These are phyloP conservation scores for Xiphydria camelus DNA, from an alignment of 2,888 invertebrate species.

Conservation along the genomic window DNA sequence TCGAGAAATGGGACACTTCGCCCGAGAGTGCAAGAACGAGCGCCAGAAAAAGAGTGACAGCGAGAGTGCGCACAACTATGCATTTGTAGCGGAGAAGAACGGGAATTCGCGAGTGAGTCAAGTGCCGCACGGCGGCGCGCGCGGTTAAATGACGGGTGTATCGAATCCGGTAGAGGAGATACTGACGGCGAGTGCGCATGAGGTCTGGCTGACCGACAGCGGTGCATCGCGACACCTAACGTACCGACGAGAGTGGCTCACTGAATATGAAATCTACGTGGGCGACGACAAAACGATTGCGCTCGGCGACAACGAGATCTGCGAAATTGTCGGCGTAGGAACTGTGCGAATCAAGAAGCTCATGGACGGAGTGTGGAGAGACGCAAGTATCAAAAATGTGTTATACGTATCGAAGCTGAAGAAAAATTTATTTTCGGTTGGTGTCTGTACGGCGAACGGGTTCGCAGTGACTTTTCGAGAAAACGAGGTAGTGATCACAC, in stretches of 20 bases:
- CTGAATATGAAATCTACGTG: background rate
- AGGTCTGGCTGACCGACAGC: constrained; percentile 17
- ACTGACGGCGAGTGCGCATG: constrained; percentile 4
- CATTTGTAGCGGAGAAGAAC: too few species aligned
- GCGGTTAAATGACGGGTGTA: too few species aligned
- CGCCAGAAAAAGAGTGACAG: too few species aligned
- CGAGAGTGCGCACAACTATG: too few species aligned
- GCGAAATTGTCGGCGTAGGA: constrained; percentile 11
- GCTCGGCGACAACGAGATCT: constrained; percentile 15
- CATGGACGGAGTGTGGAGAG: constrained; percentile 13
- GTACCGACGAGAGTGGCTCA: constrained; percentile 16
- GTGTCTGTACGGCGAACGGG: constrained; percentile 9
- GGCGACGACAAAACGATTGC: constrained; percentile 4
- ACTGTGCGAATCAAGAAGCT: constrained; percentile 11
- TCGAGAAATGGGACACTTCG: constrained; percentile 8
- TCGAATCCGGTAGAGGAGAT: too few species aligned
- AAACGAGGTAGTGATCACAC: background rate
- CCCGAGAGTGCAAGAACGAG: background rate
- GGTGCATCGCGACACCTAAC: constrained; percentile 19
- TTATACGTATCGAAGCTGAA: constrained; percentile 21
- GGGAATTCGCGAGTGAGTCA: too few species aligned
- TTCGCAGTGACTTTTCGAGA: constrained; percentile 1
- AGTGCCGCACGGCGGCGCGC: too few species aligned
- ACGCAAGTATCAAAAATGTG: constrained; percentile 20
- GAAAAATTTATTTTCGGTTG: constrained; percentile 27